phyloP scores from a whole-genome alignment of 2,113 vertebrate species.

The Pogonocichla stellata region DNA sequence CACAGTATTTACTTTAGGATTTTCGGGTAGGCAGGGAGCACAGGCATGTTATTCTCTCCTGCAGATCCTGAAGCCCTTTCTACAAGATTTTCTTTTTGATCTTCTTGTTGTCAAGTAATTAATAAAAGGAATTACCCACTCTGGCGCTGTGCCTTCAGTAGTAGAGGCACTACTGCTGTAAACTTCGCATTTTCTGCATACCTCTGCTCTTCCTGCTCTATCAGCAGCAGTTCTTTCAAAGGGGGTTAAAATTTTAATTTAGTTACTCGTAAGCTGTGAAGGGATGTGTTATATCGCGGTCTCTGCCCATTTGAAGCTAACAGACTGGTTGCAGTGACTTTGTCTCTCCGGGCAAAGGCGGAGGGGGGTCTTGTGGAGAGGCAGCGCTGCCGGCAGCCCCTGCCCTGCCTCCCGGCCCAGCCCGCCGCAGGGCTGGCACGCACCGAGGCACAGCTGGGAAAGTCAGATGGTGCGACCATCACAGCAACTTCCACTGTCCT shows the following conservation, averaged over 20 bases:
- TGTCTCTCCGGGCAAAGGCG: not conserved
- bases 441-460: not conserved
- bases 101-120: not conserved
- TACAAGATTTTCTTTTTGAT: not conserved
- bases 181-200: not conserved
- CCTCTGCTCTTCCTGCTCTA: not conserved
- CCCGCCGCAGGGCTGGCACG: not conserved
- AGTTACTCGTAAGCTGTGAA: not conserved
- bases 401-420: not conserved
- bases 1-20: not conserved
- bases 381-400: not conserved
- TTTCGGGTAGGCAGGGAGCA: not conserved
- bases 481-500: not conserved
- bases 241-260: accelerated
- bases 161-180: not conserved
- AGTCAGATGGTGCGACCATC: accelerated
- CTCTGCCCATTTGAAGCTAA: not conserved
- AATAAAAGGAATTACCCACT: not conserved
- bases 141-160: not conserved
- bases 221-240: not conserved
- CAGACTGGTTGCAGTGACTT: not conserved
- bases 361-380: not conserved
- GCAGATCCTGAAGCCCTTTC: not conserved
- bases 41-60: not conserved
- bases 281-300: accelerated